Evolutionary conservation across 2,888 invertebrate genomes (phyloP).

Genomic region (Trichacis sp.): DNA sequence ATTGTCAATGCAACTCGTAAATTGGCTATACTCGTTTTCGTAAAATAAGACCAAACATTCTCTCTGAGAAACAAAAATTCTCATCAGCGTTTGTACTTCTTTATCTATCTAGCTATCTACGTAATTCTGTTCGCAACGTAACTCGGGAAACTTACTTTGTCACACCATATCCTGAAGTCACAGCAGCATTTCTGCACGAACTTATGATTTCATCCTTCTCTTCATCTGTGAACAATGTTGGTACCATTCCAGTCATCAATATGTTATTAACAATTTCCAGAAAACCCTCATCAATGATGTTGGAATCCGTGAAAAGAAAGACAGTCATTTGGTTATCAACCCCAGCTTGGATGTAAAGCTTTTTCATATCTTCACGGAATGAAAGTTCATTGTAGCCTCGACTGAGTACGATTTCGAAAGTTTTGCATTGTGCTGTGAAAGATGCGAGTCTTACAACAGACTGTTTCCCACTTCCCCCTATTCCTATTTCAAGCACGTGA

Average conservation of each 20-base stretch:
- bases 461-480: constrained; percentile 91
- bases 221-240: constrained; percentile 88
- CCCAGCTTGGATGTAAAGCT: constrained; percentile 81
- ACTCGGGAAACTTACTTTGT: constrained; percentile 75
- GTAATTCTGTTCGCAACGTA: no score
- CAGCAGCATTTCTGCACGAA: constrained; percentile 77
- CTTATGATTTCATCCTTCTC: constrained; percentile 87
- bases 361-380: constrained; percentile 90
- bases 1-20: constrained; percentile 91
- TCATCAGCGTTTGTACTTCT: no score
- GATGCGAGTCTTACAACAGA: constrained; percentile 83
- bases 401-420: constrained; percentile 86
- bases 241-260: constrained; percentile 88
- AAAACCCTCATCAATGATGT: constrained; percentile 86
- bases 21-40: constrained; percentile 82
- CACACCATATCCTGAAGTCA: constrained; percentile 78
- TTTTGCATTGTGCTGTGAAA: constrained; percentile 85
- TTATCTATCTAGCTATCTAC: no score
- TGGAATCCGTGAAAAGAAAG: constrained; percentile 87
- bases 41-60: constrained; percentile 87
- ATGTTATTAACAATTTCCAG: constrained; percentile 93
- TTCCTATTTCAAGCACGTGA: constrained; percentile 87
- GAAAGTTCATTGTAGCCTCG: constrained; percentile 86
- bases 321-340: constrained; percentile 83
- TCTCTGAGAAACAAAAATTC: constrained; percentile 72